Conservation (phyloP, 2,888 invertebrate species). For the Drosophila rellima region DNA sequence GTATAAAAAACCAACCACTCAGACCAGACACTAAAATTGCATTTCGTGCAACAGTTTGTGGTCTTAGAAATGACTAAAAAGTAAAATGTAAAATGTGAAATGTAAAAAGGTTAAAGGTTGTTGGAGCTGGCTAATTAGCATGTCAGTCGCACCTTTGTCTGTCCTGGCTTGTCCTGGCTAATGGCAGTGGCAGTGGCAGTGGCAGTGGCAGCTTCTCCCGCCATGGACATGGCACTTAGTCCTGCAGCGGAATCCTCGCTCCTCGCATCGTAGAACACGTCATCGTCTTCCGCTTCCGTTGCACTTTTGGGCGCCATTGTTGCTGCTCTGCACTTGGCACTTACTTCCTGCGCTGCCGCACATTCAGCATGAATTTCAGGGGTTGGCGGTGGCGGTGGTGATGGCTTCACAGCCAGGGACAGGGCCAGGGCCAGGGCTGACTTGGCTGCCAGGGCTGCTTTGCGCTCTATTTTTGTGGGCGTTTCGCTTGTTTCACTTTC, state of each 20-base stretch:
- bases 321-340: constrained; percentile 7
- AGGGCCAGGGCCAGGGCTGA: background rate
- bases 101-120: constrained; percentile 7
- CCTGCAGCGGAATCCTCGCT: constrained; percentile 79
- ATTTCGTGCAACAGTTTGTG: background rate
- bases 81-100: too few relatives aligned
- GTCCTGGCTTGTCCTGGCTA: constrained; percentile 7
- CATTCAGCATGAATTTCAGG: background rate
- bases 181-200: constrained; percentile 5
- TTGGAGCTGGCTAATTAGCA: constrained; percentile 4
- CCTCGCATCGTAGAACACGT: constrained; percentile 85
- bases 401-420: background rate
- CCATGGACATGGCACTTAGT: constrained; percentile 6
- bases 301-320: constrained; percentile 32
- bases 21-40: background rate
- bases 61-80: background rate
- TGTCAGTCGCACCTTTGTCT: constrained; percentile 17
- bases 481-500: constrained; percentile 63
- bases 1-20: background rate
- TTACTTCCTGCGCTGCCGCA: constrained; percentile 9
- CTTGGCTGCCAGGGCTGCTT: background rate
- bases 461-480: constrained; percentile 25
- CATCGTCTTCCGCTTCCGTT: constrained; percentile 77
- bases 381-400: background rate
- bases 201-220: constrained; percentile 1